These are phyloP conservation scores for Parapsyche elsis DNA, from an alignment of 1,140 invertebrate genomes.

Conservation along the genomic window DNA sequence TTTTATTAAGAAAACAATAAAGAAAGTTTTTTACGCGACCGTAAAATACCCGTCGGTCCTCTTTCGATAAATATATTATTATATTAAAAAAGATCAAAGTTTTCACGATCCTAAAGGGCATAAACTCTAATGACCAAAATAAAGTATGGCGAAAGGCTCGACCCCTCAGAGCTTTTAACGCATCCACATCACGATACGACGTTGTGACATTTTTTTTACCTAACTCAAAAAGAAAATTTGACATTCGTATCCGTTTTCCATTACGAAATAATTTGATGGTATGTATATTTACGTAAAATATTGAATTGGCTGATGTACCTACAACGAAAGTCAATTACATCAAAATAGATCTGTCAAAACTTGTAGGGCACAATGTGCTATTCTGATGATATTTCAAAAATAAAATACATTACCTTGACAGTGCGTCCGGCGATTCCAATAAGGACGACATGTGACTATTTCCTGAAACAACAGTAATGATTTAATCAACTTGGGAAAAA, in stretches of 20 bases:
- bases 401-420: conserved; percentile 43
- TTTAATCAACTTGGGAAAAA: no score
- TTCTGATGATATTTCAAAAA: background rate
- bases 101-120: conserved; percentile 32
- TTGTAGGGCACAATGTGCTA: background rate
- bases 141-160: conserved; percentile 24
- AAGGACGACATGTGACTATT: conserved; percentile 46
- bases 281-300: background rate
- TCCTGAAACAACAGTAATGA: background rate
- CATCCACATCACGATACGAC: conserved; percentile 20
- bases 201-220: conserved; percentile 19
- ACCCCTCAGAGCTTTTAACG: background rate
- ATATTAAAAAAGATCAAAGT: conserved; percentile 42
- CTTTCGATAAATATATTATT: conserved; percentile 4
- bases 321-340: background rate
- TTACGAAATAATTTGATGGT: background rate
- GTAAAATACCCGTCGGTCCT: conserved; percentile 9
- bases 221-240: conserved; percentile 27
- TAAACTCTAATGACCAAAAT: conserved; percentile 45
- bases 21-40: conserved; percentile 19
- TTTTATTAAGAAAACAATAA: conserved; percentile 35
- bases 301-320: background rate
- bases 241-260: conserved; percentile 13
- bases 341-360: background rate
- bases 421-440: conserved; percentile 47